A percentile compares a stretch with the other conserved stretches of the same genome.
phyloP scores from a whole-genome alignment of 2,113 vertebrate species.

The Rhinoderma darwinii region DNA sequence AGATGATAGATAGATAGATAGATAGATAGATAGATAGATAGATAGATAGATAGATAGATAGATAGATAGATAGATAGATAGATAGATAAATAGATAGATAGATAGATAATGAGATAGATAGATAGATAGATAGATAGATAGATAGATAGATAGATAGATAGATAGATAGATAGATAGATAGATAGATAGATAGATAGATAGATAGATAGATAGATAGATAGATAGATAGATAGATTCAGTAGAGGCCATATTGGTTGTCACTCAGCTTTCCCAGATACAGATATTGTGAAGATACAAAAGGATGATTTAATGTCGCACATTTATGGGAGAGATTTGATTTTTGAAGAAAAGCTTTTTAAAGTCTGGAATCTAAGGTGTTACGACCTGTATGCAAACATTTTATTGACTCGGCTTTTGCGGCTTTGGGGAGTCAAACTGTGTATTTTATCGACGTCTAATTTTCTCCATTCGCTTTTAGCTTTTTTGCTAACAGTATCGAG shows the following conservation, averaged over 20 bases:
- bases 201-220: not conserved
- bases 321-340: too few relatives aligned
- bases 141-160: not conserved
- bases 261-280: too few relatives aligned
- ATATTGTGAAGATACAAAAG: too few relatives aligned
- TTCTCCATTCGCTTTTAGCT: not conserved
- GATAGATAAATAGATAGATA: not conserved
- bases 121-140: not conserved
- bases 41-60: not conserved
- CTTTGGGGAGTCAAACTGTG: not conserved
- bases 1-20: not conserved
- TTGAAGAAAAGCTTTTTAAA: not conserved
- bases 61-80: not conserved
- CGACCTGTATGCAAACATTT: not conserved
- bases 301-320: too few relatives aligned
- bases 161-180: not conserved
- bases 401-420: not conserved
- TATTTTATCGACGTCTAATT: not conserved
- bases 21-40: not conserved
- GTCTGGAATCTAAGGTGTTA: not conserved
- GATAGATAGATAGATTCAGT: not conserved
- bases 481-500: not conserved
- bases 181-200: not conserved
- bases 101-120: not conserved
- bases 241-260: not conserved